These are phyloP conservation scores for Goniozus legneri DNA, from an alignment of 1,140 invertebrate genomes.

Conservation along the genomic window DNA sequence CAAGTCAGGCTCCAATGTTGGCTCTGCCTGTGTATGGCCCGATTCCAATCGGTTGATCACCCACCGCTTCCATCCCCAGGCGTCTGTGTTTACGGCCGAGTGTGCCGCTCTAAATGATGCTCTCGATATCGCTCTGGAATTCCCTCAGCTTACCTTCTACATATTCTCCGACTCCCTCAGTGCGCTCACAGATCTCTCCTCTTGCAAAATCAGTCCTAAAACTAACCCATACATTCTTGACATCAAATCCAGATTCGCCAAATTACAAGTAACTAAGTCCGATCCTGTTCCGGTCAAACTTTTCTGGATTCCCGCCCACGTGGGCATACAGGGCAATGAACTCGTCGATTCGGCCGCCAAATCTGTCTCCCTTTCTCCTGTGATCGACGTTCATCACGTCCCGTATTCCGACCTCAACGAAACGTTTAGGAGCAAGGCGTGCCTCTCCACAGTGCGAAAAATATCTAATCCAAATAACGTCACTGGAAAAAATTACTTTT, in stretches of 20 bases:
- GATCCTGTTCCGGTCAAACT: not conserved
- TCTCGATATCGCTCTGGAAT: not conserved
- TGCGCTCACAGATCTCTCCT: not conserved
- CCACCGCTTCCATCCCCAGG: not conserved
- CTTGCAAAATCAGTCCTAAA: not conserved
- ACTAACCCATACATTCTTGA: conserved; percentile 1
- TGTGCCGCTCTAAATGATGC: conserved; percentile 1
- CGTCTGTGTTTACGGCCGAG: conserved; percentile 7
- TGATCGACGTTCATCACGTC: not conserved
- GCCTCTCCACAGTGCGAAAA: not conserved
- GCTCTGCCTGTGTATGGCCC: not conserved
- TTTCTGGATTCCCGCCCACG: conserved; percentile 7
- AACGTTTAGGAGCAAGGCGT: not conserved
- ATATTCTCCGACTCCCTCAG: conserved; percentile 6
- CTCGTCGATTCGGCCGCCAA: not conserved
- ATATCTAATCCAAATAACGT: not conserved
- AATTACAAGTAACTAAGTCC: not conserved
- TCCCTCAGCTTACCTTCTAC: not conserved
- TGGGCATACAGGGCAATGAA: conserved; percentile 5
- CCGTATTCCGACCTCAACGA: conserved; percentile 1
- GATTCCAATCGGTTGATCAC: not conserved
- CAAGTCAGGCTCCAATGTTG: not conserved
- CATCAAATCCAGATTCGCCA: conserved; percentile 1
- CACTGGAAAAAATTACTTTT: not conserved
- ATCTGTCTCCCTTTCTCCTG: not conserved